These are phyloP conservation scores for Teinopalpus imperialis DNA, from an alignment of 2,888 invertebrate genomes.

Conservation along the genomic window DNA sequence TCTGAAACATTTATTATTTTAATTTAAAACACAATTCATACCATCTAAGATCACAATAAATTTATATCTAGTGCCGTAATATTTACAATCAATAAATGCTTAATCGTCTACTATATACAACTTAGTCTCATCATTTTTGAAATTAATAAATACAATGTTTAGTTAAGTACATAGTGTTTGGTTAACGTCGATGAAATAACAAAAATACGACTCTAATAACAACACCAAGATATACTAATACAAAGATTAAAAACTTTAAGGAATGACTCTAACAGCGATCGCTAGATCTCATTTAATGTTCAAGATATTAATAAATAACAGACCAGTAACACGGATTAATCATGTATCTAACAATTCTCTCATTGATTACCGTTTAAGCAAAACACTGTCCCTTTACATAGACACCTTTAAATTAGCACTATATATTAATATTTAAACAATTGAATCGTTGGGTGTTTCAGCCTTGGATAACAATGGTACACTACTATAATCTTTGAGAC, in stretches of 20 bases:
- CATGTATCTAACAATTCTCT: slow-evolving; percentile 30
- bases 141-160: slow-evolving; percentile 40
- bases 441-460: slow-evolving; percentile 70
- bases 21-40: slow-evolving; percentile 37
- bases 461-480: slow-evolving; percentile 70
- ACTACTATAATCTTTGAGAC: slow-evolving; percentile 74
- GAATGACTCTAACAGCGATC: slow-evolving; percentile 19
- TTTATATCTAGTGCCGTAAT: slow-evolving; percentile 52
- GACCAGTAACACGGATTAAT: neutral
- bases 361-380: slow-evolving; percentile 26
- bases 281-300: slow-evolving; percentile 16
- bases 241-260: slow-evolving; percentile 16
- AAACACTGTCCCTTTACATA: neutral
- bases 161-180: slow-evolving; percentile 24
- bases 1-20: slow-evolving; percentile 57
- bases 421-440: slow-evolving; percentile 46
- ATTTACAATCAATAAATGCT: slow-evolving; percentile 69
- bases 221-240: slow-evolving; percentile 17
- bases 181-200: slow-evolving; percentile 3
- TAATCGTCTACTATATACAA: slow-evolving; percentile 58
- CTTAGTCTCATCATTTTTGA: slow-evolving; percentile 51
- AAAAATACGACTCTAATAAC: slow-evolving; percentile 5
- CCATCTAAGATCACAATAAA: slow-evolving; percentile 71
- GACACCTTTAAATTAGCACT: neutral
- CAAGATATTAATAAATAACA: neutral